Percentiles rank a stretch among this genome's conserved stretches.
Evolutionary conservation across 2,888 invertebrate species (phyloP).

Genomic region (Drosophila greeni): DNA sequence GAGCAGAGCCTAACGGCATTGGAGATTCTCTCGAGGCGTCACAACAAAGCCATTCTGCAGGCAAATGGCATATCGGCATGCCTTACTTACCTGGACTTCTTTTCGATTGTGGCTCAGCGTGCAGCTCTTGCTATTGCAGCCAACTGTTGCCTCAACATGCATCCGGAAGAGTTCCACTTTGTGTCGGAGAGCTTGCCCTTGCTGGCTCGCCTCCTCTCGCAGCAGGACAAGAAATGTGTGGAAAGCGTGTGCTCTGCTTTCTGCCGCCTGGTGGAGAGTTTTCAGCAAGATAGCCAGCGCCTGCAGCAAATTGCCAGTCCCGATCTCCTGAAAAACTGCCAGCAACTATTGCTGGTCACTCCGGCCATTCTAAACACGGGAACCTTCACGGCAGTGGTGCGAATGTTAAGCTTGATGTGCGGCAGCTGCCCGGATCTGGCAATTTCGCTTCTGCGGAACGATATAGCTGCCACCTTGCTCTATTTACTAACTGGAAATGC

Average conservation of each 20-base stretch:
- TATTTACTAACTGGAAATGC: slow-evolving; percentile 95
- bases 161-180: slow-evolving; percentile 95
- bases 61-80: slow-evolving; percentile 97
- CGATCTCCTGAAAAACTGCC: slow-evolving; percentile 93
- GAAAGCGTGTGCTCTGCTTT: slow-evolving; percentile 98
- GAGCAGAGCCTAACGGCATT: slow-evolving; percentile 98
- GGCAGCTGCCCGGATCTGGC: slow-evolving; percentile 96
- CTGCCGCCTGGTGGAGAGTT: slow-evolving; percentile 96
- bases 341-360: slow-evolving; percentile 93
- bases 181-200: slow-evolving; percentile 92
- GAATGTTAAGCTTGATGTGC: slow-evolving; percentile 98
- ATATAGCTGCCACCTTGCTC: slow-evolving; percentile 96
- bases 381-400: slow-evolving; percentile 96
- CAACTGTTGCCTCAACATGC: slow-evolving; percentile 97
- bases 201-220: slow-evolving; percentile 87
- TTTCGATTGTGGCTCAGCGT: slow-evolving; percentile 98
- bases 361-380: slow-evolving; percentile 96
- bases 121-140: slow-evolving; percentile 97
- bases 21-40: slow-evolving; percentile 96
- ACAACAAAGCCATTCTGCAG: slow-evolving; percentile 97
- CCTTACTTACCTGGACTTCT: slow-evolving; percentile 97
- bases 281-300: slow-evolving; percentile 93
- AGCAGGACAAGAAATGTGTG: slow-evolving; percentile 98
- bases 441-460: slow-evolving; percentile 92
- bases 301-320: slow-evolving; percentile 94